These are phyloP conservation scores for Glaucomys volans DNA, from an alignment of 2,113 vertebrate species.

Conservation along the genomic window DNA sequence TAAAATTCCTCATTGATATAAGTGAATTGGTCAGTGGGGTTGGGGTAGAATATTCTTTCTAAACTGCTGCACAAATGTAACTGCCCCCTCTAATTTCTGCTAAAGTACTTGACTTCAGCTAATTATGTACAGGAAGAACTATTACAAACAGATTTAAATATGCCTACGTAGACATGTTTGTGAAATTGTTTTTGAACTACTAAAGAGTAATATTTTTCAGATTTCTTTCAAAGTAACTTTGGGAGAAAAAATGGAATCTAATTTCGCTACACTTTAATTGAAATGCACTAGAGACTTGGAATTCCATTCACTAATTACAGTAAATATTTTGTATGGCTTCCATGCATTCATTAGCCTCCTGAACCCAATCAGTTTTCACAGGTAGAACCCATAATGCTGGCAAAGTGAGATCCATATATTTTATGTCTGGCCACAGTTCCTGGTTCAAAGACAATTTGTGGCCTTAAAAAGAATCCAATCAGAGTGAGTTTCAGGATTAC, in stretches of 20 bases:
- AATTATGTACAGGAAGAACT: not conserved
- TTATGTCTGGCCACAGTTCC: not conserved
- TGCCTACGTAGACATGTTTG: not conserved
- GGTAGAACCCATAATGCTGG: not conserved
- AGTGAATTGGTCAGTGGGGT: not conserved
- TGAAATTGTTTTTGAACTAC: not conserved
- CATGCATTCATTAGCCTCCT: not conserved
- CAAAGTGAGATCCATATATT: not conserved
- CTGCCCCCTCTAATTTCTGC: not conserved
- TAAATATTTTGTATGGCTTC: not conserved
- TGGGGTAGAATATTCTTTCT: not conserved
- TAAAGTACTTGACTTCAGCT: not conserved
- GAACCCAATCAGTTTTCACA: not conserved
- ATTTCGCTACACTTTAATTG: not conserved
- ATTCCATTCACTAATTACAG: not conserved
- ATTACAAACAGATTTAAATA: constrained; percentile 32
- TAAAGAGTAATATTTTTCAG: not conserved
- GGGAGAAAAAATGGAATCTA: not conserved
- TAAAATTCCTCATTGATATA: not conserved
- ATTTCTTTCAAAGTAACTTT: not conserved
- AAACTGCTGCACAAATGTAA: not conserved
- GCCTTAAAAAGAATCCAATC: not conserved
- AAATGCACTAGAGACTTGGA: not conserved
- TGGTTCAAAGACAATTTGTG: not conserved
- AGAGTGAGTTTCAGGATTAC: not conserved